Conservation (phyloP, 2,113 vertebrate genomes). For the Istiophorus platypterus region DNA sequence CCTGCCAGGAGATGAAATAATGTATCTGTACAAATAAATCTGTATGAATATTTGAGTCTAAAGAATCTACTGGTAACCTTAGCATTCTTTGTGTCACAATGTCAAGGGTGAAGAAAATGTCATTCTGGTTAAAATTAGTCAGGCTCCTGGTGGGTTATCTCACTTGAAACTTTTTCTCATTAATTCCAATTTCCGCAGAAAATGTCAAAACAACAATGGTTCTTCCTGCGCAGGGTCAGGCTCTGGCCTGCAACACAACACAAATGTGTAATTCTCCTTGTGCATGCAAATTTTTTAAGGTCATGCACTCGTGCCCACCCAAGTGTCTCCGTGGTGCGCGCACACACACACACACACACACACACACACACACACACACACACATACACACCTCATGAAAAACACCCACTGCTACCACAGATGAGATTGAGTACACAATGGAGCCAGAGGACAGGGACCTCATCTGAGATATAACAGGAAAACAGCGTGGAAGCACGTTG, state of each 20-base stretch:
- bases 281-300: constrained; percentile 65
- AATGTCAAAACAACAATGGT: constrained; percentile 82
- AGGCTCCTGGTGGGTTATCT: constrained; percentile 61
- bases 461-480: constrained; percentile 61
- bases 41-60: not conserved
- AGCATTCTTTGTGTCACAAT: constrained; percentile 29
- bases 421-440: constrained; percentile 64
- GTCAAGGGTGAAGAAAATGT: constrained; percentile 42
- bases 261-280: constrained; percentile 47
- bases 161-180: constrained; percentile 59
- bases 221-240: constrained; percentile 71
- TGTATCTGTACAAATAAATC: not conserved
- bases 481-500: constrained; percentile 58
- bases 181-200: constrained; percentile 69
- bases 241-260: constrained; percentile 11
- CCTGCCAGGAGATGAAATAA: not conserved
- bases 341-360: too few relatives aligned
- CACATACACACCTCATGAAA: constrained; percentile 50
- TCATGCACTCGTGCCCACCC: constrained; percentile 44
- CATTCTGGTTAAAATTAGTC: constrained; percentile 59
- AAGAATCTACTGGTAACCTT: not conserved
- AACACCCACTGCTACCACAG: constrained; percentile 60
- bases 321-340: constrained; percentile 23
- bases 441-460: constrained; percentile 63
- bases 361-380: too few relatives aligned